Percentiles rank a stretch among this genome's conserved stretches.
phyloP scores from a whole-genome alignment of 2,888 invertebrate genomes.

The Eustalomyia histrio region DNA sequence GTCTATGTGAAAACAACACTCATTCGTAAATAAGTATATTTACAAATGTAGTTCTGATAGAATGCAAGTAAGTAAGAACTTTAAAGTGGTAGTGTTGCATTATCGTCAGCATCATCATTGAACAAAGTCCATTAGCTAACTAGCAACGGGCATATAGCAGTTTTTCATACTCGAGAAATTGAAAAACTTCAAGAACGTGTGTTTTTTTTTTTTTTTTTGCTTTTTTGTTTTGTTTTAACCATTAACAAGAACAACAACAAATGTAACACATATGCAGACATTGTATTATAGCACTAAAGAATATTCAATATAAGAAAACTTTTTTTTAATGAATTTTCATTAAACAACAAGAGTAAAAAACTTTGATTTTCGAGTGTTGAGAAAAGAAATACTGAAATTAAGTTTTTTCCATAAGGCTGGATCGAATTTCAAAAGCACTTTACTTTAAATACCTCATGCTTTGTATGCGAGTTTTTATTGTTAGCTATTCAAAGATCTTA shows the following conservation, averaged over 20 bases:
- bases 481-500: too few species aligned
- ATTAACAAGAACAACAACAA: conserved; percentile 4
- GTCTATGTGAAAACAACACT: not conserved
- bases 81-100: not conserved
- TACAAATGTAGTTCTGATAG: not conserved
- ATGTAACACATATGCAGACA: not conserved
- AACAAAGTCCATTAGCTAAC: conserved; percentile 52
- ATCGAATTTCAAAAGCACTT: not conserved
- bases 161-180: conserved; percentile 25
- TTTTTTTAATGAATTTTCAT: conserved; percentile 56
- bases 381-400: not conserved
- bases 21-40: not conserved
- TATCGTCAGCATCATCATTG: not conserved
- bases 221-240: not conserved
- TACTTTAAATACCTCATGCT: too few species aligned
- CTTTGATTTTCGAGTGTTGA: conserved; percentile 30
- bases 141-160: conserved; percentile 32
- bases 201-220: too few species aligned
- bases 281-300: not conserved
- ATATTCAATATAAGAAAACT: not conserved
- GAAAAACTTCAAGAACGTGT: conserved; percentile 54
- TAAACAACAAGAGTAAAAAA: conserved; percentile 33
- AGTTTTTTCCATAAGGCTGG: not conserved
- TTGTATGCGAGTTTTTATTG: too few species aligned
- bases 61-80: not conserved